Conservation (phyloP, 2,797 vertebrate species). For the Dallia pectoralis region DNA sequence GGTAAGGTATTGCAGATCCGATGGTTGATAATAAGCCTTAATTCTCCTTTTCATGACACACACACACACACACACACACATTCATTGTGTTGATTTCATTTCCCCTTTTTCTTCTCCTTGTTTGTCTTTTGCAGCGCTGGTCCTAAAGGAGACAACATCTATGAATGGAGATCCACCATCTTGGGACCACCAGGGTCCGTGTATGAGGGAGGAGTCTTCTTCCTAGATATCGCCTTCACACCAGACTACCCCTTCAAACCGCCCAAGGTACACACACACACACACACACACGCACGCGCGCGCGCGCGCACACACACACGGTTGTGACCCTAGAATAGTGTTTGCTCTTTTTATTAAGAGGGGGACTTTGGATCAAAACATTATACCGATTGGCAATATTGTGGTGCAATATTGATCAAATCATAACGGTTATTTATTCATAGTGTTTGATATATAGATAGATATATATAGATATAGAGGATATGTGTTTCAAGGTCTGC, state of each 20-base stretch:
- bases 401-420: too few species aligned
- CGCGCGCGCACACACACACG: background rate
- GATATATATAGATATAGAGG: too few species aligned
- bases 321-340: background rate
- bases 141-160: slow-evolving; percentile 92
- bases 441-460: too few species aligned
- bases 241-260: slow-evolving; percentile 95
- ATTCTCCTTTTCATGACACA: slow-evolving; percentile 7
- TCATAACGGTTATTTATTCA: too few species aligned
- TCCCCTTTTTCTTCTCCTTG: background rate
- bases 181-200: slow-evolving; percentile 90
- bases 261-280: slow-evolving; percentile 77
- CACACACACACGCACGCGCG: background rate
- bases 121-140: slow-evolving; percentile 76
- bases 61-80: too few species aligned
- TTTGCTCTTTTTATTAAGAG: slow-evolving; percentile 6
- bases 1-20: slow-evolving; percentile 36
- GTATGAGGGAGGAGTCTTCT: slow-evolving; percentile 91
- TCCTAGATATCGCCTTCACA: slow-evolving; percentile 91
- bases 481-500: too few species aligned
- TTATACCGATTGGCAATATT: too few species aligned
- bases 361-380: too few species aligned
- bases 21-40: slow-evolving; percentile 40
- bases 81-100: slow-evolving; percentile 25
- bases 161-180: slow-evolving; percentile 91